A percentile compares a stretch with the other conserved stretches of the same genome.
Evolutionary conservation across 2,888 invertebrate species (phyloP).

Genomic region (Gandaritis pyraliata): DNA sequence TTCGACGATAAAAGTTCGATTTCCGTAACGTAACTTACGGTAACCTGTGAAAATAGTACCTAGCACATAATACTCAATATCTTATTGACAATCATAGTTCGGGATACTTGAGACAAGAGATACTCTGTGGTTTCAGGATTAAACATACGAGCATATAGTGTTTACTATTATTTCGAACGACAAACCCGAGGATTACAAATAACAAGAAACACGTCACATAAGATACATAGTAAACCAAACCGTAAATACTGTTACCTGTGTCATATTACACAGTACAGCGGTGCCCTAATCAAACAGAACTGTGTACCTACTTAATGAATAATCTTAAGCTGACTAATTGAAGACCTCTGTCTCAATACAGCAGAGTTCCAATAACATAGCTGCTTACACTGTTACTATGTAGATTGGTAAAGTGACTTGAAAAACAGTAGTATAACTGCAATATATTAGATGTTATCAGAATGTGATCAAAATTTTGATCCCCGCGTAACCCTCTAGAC

Average conservation of each 20-base stretch:
- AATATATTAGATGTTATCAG: neutral
- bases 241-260: neutral
- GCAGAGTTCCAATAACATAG: neutral
- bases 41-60: no score
- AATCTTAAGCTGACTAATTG: conserved; percentile 29
- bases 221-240: neutral
- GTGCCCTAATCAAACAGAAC: conserved; percentile 11
- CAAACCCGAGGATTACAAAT: no score
- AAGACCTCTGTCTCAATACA: conserved; percentile 23
- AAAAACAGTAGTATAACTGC: neutral
- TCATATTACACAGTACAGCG: neutral
- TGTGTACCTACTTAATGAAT: conserved; percentile 23
- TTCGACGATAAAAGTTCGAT: no score
- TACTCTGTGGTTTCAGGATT: no score
- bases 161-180: no score
- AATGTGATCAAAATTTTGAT: no score
- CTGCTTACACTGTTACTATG: conserved; percentile 13
- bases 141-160: no score
- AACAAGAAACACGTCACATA: neutral
- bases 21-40: no score
- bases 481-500: no score
- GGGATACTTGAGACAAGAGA: no score
- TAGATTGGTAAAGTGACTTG: conserved; percentile 1
- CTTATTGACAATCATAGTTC: no score
- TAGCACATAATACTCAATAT: no score